Conservation (phyloP, 2,888 invertebrate genomes). For the Acrobasis suavella region DNA sequence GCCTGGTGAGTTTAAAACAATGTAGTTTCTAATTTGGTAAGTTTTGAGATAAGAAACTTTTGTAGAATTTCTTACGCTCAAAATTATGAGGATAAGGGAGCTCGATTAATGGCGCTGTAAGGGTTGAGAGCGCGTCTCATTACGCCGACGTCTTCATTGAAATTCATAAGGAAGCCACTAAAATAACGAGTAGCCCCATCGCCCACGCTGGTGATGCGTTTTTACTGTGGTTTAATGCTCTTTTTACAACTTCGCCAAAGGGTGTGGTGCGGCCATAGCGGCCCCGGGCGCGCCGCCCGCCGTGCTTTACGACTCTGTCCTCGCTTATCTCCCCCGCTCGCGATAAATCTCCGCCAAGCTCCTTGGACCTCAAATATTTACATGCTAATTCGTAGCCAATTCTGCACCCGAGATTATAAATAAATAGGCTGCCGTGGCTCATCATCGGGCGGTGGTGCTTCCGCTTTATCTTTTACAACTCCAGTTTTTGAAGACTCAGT, state of each 20-base stretch:
- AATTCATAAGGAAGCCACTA: conserved; percentile 78
- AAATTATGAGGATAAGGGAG: conserved; percentile 38
- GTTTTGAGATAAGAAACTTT: conserved; percentile 17
- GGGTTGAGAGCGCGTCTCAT: conserved; percentile 51
- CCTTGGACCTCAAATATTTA: conserved; percentile 81
- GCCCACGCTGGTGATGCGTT: conserved; percentile 72
- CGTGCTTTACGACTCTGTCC: conserved; percentile 74
- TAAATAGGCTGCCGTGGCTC: conserved; percentile 70
- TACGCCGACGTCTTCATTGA: conserved; percentile 72
- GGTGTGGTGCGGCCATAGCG: conserved; percentile 60
- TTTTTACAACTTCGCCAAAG: conserved; percentile 81
- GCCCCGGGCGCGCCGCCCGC: conserved; percentile 46
- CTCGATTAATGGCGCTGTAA: conserved; percentile 50
- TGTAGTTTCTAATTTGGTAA: not conserved
- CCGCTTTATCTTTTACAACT: conserved; percentile 76
- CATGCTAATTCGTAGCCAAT: conserved; percentile 81
- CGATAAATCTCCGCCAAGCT: conserved; percentile 78
- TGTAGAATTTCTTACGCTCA: conserved; percentile 26
- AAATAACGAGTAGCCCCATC: conserved; percentile 62
- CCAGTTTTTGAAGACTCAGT: conserved; percentile 69
- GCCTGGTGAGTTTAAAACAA: conserved; percentile 42
- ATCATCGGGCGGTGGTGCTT: conserved; percentile 61
- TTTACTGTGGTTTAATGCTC: conserved; percentile 81
- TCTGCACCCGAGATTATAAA: conserved; percentile 80
- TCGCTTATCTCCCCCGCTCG: conserved; percentile 74